Percentiles rank a stretch among this genome's conserved stretches.
phyloP scores from a whole-genome alignment of 2,888 invertebrate species.

The Chrysomela aeneicollis region DNA sequence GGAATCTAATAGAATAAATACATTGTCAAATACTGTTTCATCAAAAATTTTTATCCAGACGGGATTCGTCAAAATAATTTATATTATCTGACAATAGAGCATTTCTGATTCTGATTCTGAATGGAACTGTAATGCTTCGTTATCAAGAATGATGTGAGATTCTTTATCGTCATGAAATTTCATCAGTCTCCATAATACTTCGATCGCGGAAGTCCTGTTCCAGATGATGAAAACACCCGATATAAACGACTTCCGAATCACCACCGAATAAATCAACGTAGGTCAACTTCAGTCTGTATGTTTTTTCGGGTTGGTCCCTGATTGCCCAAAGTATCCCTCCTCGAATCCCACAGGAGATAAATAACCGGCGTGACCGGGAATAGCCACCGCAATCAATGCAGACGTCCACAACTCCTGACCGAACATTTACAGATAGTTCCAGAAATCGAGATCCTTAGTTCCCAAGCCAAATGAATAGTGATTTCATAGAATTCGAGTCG shows the following conservation, averaged over 20 bases:
- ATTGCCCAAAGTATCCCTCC: conserved; percentile 22
- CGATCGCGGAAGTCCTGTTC: not conserved
- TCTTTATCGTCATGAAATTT: too few species aligned
- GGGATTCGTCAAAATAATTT: too few species aligned
- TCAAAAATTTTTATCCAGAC: too few species aligned
- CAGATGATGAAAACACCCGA: not conserved
- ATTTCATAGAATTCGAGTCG: too few species aligned
- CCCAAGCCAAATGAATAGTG: not conserved
- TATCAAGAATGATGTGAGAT: too few species aligned
- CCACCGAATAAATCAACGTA: conserved; percentile 12
- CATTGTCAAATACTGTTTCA: too few species aligned
- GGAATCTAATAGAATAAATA: too few species aligned
- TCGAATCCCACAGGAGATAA: conserved; percentile 18
- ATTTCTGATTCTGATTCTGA: too few species aligned
- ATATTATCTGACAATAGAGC: too few species aligned
- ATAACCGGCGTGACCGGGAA: conserved; percentile 23
- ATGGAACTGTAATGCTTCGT: too few species aligned
- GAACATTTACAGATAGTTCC: conserved; percentile 22
- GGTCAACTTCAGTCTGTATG: conserved; percentile 15
- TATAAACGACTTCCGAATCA: not conserved
- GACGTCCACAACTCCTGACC: conserved; percentile 23
- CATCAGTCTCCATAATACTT: not conserved
- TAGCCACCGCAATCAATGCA: conserved; percentile 27
- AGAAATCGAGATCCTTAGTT: conserved; percentile 11
- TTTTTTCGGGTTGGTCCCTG: conserved; percentile 17